Percentiles rank a stretch among this genome's conserved stretches.
phyloP scores from a whole-genome alignment of 2,113 vertebrate genomes.

The Fulmarus glacialis region DNA sequence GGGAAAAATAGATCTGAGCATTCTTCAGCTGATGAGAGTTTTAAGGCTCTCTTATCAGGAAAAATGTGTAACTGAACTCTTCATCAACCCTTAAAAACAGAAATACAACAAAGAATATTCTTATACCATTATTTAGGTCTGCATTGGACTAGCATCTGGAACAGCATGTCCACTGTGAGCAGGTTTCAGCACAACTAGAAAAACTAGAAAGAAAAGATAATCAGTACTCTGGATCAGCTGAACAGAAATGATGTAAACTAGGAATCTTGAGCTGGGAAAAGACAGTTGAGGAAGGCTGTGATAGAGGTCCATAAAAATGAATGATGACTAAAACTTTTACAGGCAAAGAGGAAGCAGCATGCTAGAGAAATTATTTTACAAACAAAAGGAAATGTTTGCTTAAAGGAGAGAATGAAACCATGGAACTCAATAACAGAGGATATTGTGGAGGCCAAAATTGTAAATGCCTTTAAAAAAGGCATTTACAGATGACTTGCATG shows the following conservation, averaged over 20 bases:
- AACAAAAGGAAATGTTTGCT: background rate
- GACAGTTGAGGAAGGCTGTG: background rate
- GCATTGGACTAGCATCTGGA: background rate
- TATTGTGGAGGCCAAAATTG: background rate
- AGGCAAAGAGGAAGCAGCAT: background rate
- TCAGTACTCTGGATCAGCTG: background rate
- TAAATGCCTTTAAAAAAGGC: background rate
- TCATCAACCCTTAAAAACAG: background rate
- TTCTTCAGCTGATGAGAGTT: background rate
- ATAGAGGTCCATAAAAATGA: background rate
- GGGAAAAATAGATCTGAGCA: background rate
- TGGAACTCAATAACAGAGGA: background rate
- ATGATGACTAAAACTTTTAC: background rate
- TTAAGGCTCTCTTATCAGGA: background rate
- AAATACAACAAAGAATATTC: background rate
- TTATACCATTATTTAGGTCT: background rate
- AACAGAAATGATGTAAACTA: background rate
- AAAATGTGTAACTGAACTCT: background rate
- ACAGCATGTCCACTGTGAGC: background rate
- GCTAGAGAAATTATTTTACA: background rate
- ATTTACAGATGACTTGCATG: background rate
- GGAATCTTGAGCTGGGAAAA: background rate
- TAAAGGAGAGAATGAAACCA: background rate
- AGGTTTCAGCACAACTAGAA: background rate
- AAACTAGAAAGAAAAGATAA: background rate